Conservation (phyloP, 2,113 vertebrate species). For the Toxotes jaculatrix region DNA sequence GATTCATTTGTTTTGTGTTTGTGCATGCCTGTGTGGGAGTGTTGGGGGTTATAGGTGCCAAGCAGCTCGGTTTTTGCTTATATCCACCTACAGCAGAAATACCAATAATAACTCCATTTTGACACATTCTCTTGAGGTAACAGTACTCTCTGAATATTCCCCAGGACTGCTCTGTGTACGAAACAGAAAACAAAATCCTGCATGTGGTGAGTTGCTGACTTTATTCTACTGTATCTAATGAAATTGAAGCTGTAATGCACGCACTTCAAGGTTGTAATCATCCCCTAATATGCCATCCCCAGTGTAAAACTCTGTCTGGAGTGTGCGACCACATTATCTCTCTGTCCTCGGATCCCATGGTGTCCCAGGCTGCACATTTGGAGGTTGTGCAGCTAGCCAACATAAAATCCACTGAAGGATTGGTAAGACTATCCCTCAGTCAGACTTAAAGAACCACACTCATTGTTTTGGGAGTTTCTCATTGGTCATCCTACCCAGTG, state of each 20-base stretch:
- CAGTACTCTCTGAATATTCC: conserved; percentile 67
- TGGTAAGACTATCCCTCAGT: conserved; percentile 87
- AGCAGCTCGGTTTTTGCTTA: conserved; percentile 78
- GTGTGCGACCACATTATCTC: conserved; percentile 97
- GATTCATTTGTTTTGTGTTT: conserved; percentile 83
- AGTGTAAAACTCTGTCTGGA: conserved; percentile 95
- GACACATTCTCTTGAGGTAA: conserved; percentile 77
- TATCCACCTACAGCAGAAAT: conserved; percentile 79
- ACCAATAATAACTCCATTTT: conserved; percentile 79
- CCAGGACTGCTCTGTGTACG: conserved; percentile 82
- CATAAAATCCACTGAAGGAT: conserved; percentile 94
- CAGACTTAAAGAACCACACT: not conserved
- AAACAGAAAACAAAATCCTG: conserved; percentile 84
- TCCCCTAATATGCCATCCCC: conserved; percentile 31
- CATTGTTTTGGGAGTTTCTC: not conserved
- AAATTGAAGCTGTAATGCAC: not conserved
- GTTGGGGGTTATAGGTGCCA: conserved; percentile 79
- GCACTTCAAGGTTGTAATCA: not conserved
- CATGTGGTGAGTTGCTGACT: conserved; percentile 78
- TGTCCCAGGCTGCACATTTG: conserved; percentile 95
- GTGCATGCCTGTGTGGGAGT: conserved; percentile 78
- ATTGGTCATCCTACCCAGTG: not conserved
- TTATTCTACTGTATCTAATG: not conserved
- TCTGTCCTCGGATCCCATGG: conserved; percentile 91
- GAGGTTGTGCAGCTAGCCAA: conserved; percentile 94